Evolutionary conservation across 1,140 invertebrate genomes (phyloP).

Genomic region (Apis florea): DNA sequence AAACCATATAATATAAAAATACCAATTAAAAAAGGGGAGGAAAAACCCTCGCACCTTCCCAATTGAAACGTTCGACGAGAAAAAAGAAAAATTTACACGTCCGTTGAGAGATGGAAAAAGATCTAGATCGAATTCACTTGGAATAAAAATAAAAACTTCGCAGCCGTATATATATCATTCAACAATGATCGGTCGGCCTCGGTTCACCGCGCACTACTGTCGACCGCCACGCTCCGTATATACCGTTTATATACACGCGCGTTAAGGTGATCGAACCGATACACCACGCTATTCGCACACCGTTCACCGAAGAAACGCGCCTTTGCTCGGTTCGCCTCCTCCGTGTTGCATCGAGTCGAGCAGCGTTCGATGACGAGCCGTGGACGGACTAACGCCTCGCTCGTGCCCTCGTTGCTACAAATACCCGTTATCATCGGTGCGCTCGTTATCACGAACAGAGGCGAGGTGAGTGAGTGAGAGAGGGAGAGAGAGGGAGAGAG

Average conservation of each 20-base stretch:
- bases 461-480: neutral
- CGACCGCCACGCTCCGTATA: neutral
- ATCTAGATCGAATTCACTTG: no score
- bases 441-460: conserved; percentile 10
- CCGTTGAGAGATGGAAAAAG: no score
- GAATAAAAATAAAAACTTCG: no score
- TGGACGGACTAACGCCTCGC: conserved; percentile 11
- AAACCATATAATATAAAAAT: no score
- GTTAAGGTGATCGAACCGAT: neutral
- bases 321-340: no score
- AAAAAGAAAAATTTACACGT: no score
- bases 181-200: neutral
- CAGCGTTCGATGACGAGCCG: neutral
- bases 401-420: conserved; percentile 44
- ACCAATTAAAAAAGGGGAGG: no score
- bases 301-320: no score
- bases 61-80: no score
- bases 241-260: neutral
- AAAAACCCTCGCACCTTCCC: no score
- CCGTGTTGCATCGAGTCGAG: conserved; percentile 26
- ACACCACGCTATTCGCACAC: neutral
- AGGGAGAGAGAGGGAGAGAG: neutral
- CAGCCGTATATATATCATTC: no score
- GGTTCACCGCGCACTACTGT: neutral
- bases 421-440: conserved; percentile 36